Base-by-base conservation (phyloP, 2,797 vertebrate species). In the Cossypha heuglini region DNA sequence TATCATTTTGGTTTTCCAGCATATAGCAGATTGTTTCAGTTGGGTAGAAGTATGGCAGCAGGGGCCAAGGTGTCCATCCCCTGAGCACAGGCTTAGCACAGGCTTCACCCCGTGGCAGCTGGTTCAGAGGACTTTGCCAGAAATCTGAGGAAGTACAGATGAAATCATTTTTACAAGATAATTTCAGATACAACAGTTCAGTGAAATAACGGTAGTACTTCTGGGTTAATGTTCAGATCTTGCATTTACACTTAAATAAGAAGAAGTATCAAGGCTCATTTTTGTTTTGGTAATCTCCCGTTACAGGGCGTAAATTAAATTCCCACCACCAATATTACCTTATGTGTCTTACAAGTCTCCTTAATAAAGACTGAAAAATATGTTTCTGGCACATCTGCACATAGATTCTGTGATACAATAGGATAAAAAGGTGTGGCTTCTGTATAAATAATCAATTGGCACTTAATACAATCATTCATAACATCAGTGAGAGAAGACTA, bases 1-100 rank as follows among this genome's bases (percentile, higher is more conserved):
- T 29, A 10, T 42, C 0, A 0, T 9, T 74, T 74, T 16, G 28
- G 9, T 57, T 78, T 74, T 38, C 52, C 28, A 58, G 11, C 0
- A 3, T 7, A 5, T 13, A 13, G 38, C 9, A 29, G 7, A 51
- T 51, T 19, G 61, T 71, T 84, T 71, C n/a, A 49, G 11, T 7
- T 64, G 45, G 9, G 38, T 46, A 45, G 40, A 62, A 10, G 4
- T 10, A 12, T 13, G 21, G 2, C 17, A 73, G 73, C 40, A 68
- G 5, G 7, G 54, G 20, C 16, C 20, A 48, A 40, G 16, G 15
- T 46, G 26, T 74, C n/a, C 51, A 6, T 72, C 9, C 12, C 45
- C 25, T 69, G 11, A 58, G 20, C 13, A 59, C 9, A 42, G 25
- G 43, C 22, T 75, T 62, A 37, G 21, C 15, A 25, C 14, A 33